Evolutionary conservation across 2,888 invertebrate genomes (phyloP).

Genomic region (Branchellion lobata): DNA sequence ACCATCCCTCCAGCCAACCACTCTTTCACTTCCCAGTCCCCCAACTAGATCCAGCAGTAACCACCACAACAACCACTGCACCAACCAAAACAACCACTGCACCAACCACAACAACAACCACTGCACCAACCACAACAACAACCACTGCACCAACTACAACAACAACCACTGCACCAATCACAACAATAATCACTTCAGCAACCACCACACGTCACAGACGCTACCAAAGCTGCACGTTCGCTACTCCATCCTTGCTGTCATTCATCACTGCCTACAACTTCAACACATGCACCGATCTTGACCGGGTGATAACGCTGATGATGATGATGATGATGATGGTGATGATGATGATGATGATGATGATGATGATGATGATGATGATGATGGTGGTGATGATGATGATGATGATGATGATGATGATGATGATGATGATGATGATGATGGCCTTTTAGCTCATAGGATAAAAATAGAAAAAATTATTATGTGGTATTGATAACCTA

Average conservation of each 20-base stretch:
- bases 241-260: conserved; percentile 70
- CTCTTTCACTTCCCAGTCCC: too few species aligned
- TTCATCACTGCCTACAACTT: conserved; percentile 75
- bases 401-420: conserved; percentile 16
- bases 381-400: conserved; percentile 16
- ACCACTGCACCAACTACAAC: conserved; percentile 22
- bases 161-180: background rate
- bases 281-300: conserved; percentile 74
- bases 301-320: conserved; percentile 61
- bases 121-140: conserved; percentile 20
- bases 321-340: conserved; percentile 12
- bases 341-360: conserved; percentile 36
- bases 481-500: background rate
- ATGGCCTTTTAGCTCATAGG: background rate
- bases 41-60: too few species aligned
- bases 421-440: conserved; percentile 36
- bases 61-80: too few species aligned
- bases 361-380: background rate
- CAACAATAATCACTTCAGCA: background rate
- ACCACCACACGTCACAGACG: background rate
- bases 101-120: too few species aligned
- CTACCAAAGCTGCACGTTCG: background rate
- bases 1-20: too few species aligned
- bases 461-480: background rate
- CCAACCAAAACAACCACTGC: background rate